Evolutionary conservation across 2,113 vertebrate species (phyloP).

Genomic region (Neofelis nebulosa): DNA sequence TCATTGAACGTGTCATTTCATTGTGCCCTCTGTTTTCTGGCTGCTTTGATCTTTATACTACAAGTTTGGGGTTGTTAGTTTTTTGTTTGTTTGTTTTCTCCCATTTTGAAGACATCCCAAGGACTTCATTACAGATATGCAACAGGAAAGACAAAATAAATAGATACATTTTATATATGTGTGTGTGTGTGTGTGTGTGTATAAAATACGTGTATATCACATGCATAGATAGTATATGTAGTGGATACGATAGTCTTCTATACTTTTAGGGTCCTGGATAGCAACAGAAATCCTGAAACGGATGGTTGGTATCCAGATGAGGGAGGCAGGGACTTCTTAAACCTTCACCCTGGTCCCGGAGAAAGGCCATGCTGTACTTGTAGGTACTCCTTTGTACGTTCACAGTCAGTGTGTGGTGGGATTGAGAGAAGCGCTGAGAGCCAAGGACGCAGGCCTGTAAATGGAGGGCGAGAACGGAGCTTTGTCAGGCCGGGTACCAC

Average conservation of each 20-base stretch:
- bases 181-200: too few relatives aligned
- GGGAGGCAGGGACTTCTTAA: not conserved
- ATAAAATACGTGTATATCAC: not conserved
- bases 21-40: conserved; percentile 3
- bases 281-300: not conserved
- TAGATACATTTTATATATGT: not conserved
- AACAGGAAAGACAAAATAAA: not conserved
- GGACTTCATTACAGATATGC: not conserved
- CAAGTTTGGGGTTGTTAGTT: not conserved
- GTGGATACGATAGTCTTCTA: not conserved
- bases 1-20: not conserved
- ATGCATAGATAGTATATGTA: not conserved
- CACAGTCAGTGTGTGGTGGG: too few relatives aligned
- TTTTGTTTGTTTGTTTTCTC: not conserved
- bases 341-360: not conserved
- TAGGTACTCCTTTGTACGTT: not conserved
- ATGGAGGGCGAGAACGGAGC: not conserved
- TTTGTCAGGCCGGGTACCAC: not conserved
- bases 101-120: not conserved
- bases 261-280: not conserved
- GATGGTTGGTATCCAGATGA: not conserved
- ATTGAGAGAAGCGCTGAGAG: not conserved
- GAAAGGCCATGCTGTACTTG: not conserved
- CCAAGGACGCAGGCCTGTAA: not conserved
- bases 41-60: conserved; percentile 20